phyloP scores from a whole-genome alignment of 2,797 vertebrate species.

The Nyctibius grandis region DNA sequence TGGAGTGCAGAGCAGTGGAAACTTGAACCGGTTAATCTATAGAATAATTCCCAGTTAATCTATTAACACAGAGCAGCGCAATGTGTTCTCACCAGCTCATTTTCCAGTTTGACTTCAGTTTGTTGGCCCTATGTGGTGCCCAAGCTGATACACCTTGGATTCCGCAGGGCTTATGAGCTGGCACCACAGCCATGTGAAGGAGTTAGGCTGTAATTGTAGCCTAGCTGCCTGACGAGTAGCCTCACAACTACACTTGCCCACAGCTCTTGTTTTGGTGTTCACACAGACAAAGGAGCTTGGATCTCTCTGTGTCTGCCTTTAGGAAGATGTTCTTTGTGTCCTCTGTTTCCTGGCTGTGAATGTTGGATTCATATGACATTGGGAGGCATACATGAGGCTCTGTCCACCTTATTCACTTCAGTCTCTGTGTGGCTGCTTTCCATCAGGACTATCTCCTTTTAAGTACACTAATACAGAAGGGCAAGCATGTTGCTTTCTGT shows the following conservation, averaged over 20 bases:
- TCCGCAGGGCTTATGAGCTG: not conserved
- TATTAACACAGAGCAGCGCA: not conserved
- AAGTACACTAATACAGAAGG: not conserved
- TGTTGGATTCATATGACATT: not conserved
- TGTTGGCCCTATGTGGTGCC: not conserved
- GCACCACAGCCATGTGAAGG: not conserved
- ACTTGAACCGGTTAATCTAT: not conserved
- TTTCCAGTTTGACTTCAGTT: not conserved
- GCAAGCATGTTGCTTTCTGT: not conserved
- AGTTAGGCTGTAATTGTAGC: not conserved
- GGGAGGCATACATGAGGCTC: not conserved
- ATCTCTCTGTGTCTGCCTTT: not conserved
- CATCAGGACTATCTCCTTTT: not conserved
- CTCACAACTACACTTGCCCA: fast-evolving
- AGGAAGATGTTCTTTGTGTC: not conserved
- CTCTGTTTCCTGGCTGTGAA: not conserved
- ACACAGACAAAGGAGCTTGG: not conserved
- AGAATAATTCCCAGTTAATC: no score
- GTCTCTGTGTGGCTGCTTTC: not conserved
- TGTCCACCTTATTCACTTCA: not conserved
- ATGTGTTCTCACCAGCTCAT: not conserved
- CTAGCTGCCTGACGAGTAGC: not conserved
- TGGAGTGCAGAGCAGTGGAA: not conserved
- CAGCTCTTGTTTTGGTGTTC: not conserved
- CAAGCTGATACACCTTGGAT: not conserved